Evolutionary conservation across 2,888 invertebrate genomes (phyloP), one percentile per base, ranked within the genome.

Genomic region (Caenorhabditis zanzibari): DNA sequence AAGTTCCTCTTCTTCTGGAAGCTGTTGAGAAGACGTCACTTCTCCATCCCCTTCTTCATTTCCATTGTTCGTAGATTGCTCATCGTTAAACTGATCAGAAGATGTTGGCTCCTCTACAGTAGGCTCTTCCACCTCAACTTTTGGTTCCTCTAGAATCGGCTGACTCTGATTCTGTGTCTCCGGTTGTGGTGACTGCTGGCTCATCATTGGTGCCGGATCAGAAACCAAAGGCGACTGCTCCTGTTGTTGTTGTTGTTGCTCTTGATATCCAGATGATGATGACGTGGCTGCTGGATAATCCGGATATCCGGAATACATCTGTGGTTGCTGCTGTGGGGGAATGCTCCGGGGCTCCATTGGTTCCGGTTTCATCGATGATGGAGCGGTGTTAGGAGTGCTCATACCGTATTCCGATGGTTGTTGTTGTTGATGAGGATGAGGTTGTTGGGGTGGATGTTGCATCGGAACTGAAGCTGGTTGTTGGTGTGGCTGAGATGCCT

Each of bases 251-350:
- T 24, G 54, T 14, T 54, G n/a, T n/a, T n/a, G n/a, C n/a, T 63
- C 41, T 52, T 77, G 63, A 52, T 73, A 76, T n/a, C 68, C 59
- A 24, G 35, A 9, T 2, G 10, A 2, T 22, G 58, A 59, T 26
- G 66, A 68, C 14, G 72, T 49, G 7, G 72, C 22, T n/a, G n/a
- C n/a, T 38, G 74, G 64, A 47, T 58, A 75, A 75, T 75, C 75
- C 66, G 75, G 38, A 66, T 58, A 75, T 35, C 66, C 66, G 4
- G 75, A 22, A 38, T 68, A 77, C 14, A 49, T 16, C 6, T 24
- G 14, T 35, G 52, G 52, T 49, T 61, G 68, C 16, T 52, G 54
- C 5, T 12, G 47, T 19, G 61, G 56, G 10, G 35, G 61, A 24
- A 38, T 38, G 38, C 35, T 35, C n/a, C 19, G 59, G 9, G 35